These are phyloP conservation scores for Melozone crissalis DNA, from an alignment of 2,113 vertebrate species.

Conservation along the genomic window DNA sequence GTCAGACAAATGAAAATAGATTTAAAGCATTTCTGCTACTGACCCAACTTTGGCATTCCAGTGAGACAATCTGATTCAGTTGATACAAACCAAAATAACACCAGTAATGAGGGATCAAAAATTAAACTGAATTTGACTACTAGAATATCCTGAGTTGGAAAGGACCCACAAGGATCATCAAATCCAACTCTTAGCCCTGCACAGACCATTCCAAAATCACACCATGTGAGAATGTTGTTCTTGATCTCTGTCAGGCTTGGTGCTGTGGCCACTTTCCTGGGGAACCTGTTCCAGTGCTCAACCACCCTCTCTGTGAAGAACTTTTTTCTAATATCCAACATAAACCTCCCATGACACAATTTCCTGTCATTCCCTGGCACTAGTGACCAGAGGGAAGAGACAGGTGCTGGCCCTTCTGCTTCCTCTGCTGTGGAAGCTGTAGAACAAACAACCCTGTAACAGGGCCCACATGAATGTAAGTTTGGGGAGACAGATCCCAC, in stretches of 20 bases:
- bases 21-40: neutral
- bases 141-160: neutral
- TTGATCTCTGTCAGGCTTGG: neutral
- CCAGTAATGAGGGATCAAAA: neutral
- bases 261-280: neutral
- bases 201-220: neutral
- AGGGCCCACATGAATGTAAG: neutral
- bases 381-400: neutral
- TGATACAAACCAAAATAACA: conserved; percentile 18
- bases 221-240: too few species aligned
- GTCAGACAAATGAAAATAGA: neutral
- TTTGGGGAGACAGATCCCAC: neutral
- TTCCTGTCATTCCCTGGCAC: neutral
- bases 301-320: neutral
- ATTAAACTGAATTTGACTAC: neutral
- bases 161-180: neutral
- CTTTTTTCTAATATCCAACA: too few species aligned
- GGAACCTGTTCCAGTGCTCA: neutral
- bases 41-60: neutral
- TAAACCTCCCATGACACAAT: neutral
- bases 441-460: neutral
- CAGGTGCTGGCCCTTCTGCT: fast-evolving
- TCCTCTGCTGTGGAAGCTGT: neutral
- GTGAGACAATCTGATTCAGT: neutral
- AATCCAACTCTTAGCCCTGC: neutral